Evolutionary conservation across 2,888 invertebrate species (phyloP).

Genomic region (Apomyelois bistriatella): DNA sequence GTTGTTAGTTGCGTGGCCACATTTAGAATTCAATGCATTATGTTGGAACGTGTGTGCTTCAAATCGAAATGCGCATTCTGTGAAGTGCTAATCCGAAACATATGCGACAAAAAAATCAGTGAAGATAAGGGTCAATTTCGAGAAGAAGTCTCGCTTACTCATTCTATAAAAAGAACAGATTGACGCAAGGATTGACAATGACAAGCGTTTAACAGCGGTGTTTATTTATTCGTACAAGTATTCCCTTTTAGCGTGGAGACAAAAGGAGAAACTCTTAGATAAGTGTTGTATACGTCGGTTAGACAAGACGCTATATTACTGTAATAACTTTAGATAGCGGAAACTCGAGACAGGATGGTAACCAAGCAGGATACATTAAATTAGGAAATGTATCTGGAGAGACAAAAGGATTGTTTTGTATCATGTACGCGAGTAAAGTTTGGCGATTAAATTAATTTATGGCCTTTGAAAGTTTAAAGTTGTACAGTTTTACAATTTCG

Average conservation of each 20-base stretch:
- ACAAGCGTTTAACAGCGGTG: slow-evolving; percentile 71
- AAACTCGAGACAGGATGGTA: slow-evolving; percentile 47
- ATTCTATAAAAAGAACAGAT: slow-evolving; percentile 71
- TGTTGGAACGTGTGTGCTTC: slow-evolving; percentile 31
- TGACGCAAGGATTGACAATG: slow-evolving; percentile 71
- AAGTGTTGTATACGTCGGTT: slow-evolving; percentile 55
- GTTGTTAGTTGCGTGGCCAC: slow-evolving; percentile 30
- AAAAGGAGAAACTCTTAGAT: slow-evolving; percentile 73
- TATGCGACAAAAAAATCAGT: slow-evolving; percentile 68
- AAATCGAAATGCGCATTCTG: slow-evolving; percentile 58
- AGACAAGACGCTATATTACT: slow-evolving; percentile 57
- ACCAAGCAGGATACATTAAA: slow-evolving; percentile 59
- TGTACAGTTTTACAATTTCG: neutral
- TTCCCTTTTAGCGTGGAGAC: slow-evolving; percentile 74
- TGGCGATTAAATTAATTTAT: slow-evolving; percentile 14
- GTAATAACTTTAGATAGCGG: slow-evolving; percentile 60
- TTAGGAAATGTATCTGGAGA: slow-evolving; percentile 48
- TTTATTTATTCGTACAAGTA: slow-evolving; percentile 77
- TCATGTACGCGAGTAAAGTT: slow-evolving; percentile 9
- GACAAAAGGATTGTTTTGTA: slow-evolving; percentile 15
- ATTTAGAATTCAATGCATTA: slow-evolving; percentile 17
- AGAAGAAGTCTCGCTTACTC: slow-evolving; percentile 65
- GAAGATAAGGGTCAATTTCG: slow-evolving; percentile 74
- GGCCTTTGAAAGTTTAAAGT: neutral
- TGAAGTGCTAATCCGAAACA: slow-evolving; percentile 77